Conservation (phyloP, 2,888 invertebrate species). For the Stenotaenia linearis region DNA sequence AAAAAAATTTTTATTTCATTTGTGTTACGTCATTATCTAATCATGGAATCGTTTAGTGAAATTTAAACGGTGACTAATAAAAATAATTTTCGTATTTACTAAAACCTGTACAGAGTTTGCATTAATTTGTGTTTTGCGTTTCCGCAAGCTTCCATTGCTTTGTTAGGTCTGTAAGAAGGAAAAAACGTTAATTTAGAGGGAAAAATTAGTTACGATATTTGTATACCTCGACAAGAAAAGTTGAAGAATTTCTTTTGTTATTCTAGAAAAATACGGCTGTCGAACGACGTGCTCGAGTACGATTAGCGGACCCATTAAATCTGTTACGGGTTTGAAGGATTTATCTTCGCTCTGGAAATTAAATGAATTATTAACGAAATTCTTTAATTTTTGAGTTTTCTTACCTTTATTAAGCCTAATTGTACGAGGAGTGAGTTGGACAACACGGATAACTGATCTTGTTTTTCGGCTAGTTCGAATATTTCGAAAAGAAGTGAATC, state of each 20-base stretch:
- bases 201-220: neutral
- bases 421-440: constrained; percentile 62
- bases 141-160: constrained; percentile 34
- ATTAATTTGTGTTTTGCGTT: constrained; percentile 37
- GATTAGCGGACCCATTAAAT: constrained; percentile 58
- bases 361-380: neutral
- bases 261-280: constrained; percentile 53
- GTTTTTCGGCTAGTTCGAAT: constrained; percentile 52
- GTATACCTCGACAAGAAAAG: constrained; percentile 48
- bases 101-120: constrained; percentile 35
- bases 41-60: neutral
- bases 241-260: constrained; percentile 52
- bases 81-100: neutral
- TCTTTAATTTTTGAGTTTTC: neutral
- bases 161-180: constrained; percentile 33
- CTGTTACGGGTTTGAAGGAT: constrained; percentile 57
- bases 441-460: constrained; percentile 53
- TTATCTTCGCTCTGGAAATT: constrained; percentile 62
- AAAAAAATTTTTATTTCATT: neutral
- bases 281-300: constrained; percentile 54
- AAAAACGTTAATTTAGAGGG: neutral
- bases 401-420: constrained; percentile 66
- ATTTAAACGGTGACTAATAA: neutral
- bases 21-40: too few species aligned
- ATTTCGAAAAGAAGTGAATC: constrained; percentile 54